These are phyloP conservation scores for Vulpes ferrilata DNA, from an alignment of 2,113 vertebrate genomes.

Conservation along the genomic window DNA sequence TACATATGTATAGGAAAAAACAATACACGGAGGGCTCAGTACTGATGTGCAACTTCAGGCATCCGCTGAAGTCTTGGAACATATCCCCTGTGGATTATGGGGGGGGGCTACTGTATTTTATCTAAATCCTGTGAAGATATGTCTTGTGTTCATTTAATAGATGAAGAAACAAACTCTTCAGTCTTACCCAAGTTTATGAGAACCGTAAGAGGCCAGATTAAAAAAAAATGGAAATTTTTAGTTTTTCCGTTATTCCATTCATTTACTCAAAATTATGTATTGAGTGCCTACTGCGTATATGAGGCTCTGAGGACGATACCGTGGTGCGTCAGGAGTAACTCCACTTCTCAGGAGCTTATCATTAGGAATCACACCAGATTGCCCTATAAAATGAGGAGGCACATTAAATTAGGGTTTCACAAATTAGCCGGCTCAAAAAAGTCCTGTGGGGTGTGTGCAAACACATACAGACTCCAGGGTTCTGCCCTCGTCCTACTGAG, in stretches of 20 bases:
- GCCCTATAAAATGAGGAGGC: not conserved
- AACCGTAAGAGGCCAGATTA: not conserved
- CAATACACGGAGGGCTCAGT: not conserved
- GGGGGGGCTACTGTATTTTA: not conserved
- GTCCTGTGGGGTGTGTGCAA: not conserved
- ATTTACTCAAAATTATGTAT: constrained; percentile 20
- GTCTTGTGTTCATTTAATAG: constrained; percentile 20
- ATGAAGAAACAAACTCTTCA: not conserved
- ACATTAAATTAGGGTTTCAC: not conserved
- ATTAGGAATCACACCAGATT: not conserved
- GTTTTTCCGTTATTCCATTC: not conserved
- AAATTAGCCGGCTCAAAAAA: not conserved
- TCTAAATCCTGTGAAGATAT: not conserved
- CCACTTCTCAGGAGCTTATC: not conserved
- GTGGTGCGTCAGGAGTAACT: not conserved
- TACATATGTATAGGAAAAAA: not conserved
- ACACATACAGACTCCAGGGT: not conserved
- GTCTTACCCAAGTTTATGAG: not conserved
- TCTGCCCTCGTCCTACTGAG: not conserved
- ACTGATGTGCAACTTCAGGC: not conserved
- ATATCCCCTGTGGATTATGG: not conserved
- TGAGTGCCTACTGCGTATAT: not conserved
- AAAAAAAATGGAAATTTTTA: not conserved
- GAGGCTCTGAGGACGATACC: not conserved
- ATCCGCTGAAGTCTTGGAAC: not conserved